Conservation (phyloP, 2,888 invertebrate species). For the Stenchaetothrips biformis region DNA sequence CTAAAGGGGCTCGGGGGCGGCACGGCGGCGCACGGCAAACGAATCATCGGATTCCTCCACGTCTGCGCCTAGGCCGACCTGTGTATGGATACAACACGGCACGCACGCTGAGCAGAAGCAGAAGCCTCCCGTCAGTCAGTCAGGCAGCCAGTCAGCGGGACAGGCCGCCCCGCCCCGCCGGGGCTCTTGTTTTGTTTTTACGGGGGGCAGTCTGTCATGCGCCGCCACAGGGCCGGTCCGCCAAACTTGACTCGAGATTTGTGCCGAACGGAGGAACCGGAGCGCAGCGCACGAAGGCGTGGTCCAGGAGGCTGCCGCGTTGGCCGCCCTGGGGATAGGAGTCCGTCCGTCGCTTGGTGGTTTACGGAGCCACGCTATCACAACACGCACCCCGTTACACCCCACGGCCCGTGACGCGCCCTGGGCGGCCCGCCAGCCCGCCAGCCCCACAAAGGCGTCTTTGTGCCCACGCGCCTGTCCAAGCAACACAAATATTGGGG, state of each 20-base stretch:
- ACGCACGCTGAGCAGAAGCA: neutral
- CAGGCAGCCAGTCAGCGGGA: neutral
- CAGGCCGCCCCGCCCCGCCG: neutral
- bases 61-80: no score
- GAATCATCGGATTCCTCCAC: no score
- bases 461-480: neutral
- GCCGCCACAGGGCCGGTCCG: neutral
- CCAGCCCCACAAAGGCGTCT: neutral
- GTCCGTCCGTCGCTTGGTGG: no score
- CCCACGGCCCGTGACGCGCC: neutral
- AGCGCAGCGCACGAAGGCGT: neutral
- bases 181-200: neutral
- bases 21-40: no score
- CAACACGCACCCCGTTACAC: no score
- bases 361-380: no score
- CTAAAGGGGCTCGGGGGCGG: no score
- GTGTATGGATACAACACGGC: neutral
- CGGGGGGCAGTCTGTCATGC: neutral
- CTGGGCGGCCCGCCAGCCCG: neutral
- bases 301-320: neutral
- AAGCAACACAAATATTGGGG: slow-evolving; percentile 1
- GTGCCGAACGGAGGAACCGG: no score
- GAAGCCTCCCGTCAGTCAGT: neutral
- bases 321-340: no score
- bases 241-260: no score